Base-by-base conservation (phyloP, 2,113 vertebrate genomes). In the Platichthys stellatus region DNA sequence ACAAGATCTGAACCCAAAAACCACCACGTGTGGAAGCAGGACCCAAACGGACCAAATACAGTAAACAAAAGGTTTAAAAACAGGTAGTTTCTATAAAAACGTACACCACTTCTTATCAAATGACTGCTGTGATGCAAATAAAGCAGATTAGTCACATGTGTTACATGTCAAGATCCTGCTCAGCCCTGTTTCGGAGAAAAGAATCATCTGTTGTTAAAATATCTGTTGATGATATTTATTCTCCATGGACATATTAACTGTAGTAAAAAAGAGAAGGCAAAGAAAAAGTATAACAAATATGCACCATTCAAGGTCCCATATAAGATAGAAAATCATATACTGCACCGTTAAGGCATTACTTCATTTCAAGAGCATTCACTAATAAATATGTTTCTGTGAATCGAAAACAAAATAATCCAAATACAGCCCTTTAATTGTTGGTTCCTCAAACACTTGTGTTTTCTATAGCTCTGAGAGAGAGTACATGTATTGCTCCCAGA, bases 391-490 rank as follows among this genome's bases (percentile, higher is more conserved):
- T 53, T 62, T 15, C 59, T 72, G 58, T 61, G 56, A 28, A 28
- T 28, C 5, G 28, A 28, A 28, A 28, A 60, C 13, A 54, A 62
- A 68, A 56, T 31, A 31, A 28, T 2, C 12, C 26, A 5, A 8
- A 20, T 53, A 35, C 14, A 28, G 1, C 7, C 10, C 5, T 49
- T 5, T 18, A 26, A 20, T 10, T 31, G 23, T 73, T 24, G 31
- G 28, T 74, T 56, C 24, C 23, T 61, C 72, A 65, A 62, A 69
- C 56, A 62, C 83, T 87, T 88, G 84, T 82, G 57, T 84, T 80
- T 82, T 81, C 78, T 89, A 81, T 89, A 89, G 89, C 86, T 86
- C 87, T 77, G 61, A 86, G 69, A 81, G 13, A 81, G 63, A 66
- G 69, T 45, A 15, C 45, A 69, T 73, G 59, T 63, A 56, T 23